phyloP scores from a whole-genome alignment of 2,797 vertebrate genomes.

The Myotis daubentonii region DNA sequence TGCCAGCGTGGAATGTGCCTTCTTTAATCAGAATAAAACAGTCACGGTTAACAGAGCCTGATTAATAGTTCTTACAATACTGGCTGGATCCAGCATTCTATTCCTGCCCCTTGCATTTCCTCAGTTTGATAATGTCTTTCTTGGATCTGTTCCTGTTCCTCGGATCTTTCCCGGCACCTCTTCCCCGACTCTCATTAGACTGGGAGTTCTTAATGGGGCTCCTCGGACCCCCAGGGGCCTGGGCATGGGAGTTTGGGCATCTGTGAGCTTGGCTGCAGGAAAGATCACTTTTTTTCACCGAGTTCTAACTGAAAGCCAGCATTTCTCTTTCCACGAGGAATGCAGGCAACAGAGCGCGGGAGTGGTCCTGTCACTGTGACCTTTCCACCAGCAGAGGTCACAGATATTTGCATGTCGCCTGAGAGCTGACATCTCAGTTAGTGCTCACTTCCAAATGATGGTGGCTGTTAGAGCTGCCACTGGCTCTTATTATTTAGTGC shows the following conservation, averaged over 20 bases:
- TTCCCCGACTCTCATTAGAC: neutral
- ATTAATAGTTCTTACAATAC: no score
- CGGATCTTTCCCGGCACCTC: neutral
- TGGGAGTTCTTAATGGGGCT: neutral
- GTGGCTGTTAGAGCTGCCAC: neutral
- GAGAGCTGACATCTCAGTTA: neutral
- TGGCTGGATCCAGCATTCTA: no score
- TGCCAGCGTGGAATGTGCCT: no score
- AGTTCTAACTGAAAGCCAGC: neutral
- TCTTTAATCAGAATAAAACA: no score
- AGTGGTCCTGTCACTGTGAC: neutral
- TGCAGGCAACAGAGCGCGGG: neutral
- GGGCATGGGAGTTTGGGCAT: neutral
- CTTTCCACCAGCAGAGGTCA: neutral
- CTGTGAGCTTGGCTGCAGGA: neutral
- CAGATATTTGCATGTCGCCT: neutral
- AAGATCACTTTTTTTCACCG: neutral
- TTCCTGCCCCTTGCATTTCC: neutral
- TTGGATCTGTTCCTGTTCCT: neutral
- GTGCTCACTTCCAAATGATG: neutral
- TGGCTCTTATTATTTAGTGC: neutral
- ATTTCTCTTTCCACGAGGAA: neutral
- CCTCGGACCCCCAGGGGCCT: neutral
- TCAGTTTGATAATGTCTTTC: neutral
- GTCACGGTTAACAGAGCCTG: no score